phyloP scores from a whole-genome alignment of 1,140 invertebrate genomes.

The Aricia agestis region DNA sequence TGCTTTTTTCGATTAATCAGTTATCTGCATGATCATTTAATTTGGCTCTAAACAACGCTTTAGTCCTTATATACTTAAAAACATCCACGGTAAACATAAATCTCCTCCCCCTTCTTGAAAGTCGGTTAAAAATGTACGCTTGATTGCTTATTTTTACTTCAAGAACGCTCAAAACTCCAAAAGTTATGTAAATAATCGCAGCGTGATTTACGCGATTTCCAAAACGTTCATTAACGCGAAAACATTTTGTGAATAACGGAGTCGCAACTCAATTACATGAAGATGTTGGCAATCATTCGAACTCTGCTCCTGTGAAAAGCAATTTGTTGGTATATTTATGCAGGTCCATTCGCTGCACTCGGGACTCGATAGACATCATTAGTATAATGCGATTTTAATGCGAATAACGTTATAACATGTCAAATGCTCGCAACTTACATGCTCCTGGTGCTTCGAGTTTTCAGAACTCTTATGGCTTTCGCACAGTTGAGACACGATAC shows the following conservation, averaged over 20 bases:
- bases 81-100: no score
- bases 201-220: not conserved
- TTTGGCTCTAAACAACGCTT: no score
- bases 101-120: no score
- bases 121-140: no score
- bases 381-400: conserved; percentile 11
- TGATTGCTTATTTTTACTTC: not conserved
- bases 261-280: conserved; percentile 3
- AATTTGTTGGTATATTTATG: conserved; percentile 14
- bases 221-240: conserved; percentile 6
- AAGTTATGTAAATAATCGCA: not conserved
- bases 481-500: no score
- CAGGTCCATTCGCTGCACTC: conserved; percentile 6
- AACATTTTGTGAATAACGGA: not conserved
- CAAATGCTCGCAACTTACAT: not conserved
- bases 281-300: conserved; percentile 8
- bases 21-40: no score
- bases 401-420: conserved; percentile 6
- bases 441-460: not conserved
- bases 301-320: not conserved
- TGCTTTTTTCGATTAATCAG: no score
- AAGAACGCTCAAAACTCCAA: not conserved
- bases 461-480: no score
- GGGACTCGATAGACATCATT: conserved; percentile 2
- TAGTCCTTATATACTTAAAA: no score